Percentiles rank a stretch among this genome's conserved stretches.
Evolutionary conservation across 2,113 vertebrate genomes (phyloP).

Genomic region (Corynorhinus townsendii): DNA sequence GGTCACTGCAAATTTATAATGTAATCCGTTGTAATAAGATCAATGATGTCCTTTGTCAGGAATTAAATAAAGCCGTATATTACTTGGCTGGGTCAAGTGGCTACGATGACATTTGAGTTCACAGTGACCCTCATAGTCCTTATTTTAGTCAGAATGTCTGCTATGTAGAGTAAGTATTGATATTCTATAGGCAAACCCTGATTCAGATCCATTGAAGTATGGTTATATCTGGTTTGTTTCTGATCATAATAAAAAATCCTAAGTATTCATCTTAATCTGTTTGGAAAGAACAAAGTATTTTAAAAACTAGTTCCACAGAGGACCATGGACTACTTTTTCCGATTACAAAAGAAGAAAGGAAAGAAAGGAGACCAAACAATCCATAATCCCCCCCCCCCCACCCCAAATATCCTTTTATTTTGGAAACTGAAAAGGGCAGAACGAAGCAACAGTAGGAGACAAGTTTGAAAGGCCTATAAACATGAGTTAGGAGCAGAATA

Average conservation of each 20-base stretch:
- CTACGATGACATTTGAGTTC: neutral
- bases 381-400: neutral
- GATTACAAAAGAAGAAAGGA: neutral
- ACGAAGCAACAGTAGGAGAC: neutral
- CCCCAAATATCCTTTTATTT: slow-evolving; percentile 15
- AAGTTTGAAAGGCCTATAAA: slow-evolving; percentile 15
- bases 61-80: neutral
- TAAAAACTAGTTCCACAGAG: slow-evolving; percentile 11
- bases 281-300: neutral
- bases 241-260: neutral
- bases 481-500: neutral
- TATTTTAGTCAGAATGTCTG: neutral
- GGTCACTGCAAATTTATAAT: neutral
- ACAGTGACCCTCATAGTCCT: neutral
- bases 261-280: neutral
- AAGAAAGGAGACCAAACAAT: neutral
- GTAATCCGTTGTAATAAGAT: neutral
- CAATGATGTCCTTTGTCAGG: neutral
- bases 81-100: neutral
- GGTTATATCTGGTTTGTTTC: neutral
- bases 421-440: slow-evolving; percentile 13
- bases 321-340: neutral
- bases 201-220: neutral
- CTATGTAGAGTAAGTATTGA: neutral
- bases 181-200: neutral